Conservation (phyloP, 2,797 vertebrate genomes). For the Melanogrammus aeglefinus region DNA sequence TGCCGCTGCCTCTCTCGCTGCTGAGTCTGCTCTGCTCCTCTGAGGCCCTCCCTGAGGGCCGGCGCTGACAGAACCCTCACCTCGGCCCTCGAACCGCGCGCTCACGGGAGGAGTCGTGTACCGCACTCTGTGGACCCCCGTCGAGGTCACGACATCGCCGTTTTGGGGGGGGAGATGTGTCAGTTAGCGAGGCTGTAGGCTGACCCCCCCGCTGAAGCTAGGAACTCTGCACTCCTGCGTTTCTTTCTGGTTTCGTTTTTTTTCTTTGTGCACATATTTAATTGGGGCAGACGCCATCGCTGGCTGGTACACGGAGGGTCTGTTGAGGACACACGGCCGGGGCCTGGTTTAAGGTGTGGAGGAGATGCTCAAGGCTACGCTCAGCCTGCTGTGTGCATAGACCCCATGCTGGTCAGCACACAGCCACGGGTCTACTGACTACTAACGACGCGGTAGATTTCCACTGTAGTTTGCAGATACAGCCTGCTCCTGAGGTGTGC, state of each 20-base stretch:
- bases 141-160: not conserved
- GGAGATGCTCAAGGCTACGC: not conserved
- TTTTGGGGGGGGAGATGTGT: not conserved
- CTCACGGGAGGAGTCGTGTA: no score
- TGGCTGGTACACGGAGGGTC: not conserved
- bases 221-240: not conserved
- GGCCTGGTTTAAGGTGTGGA: not conserved
- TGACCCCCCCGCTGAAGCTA: not conserved
- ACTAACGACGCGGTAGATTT: not conserved
- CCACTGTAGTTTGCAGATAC: not conserved
- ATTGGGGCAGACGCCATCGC: not conserved
- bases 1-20: no score
- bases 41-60: no score
- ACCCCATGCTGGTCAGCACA: not conserved
- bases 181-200: not conserved
- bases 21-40: no score
- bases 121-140: not conserved
- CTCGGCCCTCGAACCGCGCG: not conserved
- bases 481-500: not conserved
- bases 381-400: not conserved
- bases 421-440: not conserved
- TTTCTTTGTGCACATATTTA: not conserved
- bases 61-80: no score
- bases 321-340: not conserved
- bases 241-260: not conserved